phyloP scores from a whole-genome alignment of 2,113 vertebrate species.

The Theropithecus gelada region DNA sequence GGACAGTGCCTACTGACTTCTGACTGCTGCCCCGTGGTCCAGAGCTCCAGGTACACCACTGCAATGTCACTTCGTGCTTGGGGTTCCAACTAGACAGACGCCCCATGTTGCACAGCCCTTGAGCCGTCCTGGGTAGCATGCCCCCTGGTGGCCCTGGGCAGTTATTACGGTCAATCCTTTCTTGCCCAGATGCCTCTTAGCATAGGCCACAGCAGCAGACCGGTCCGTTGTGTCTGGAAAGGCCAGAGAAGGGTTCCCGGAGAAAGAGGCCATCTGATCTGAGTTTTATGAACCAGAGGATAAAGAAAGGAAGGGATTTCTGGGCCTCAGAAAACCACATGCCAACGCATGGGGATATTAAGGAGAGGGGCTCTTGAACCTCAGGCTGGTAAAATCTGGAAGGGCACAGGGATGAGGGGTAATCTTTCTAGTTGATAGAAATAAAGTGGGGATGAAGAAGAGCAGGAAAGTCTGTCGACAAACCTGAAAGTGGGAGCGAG shows the following conservation, averaged over 20 bases:
- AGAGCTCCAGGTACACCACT: not conserved
- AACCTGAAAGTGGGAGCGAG: not conserved
- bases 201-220: fast-evolving
- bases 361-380: not conserved
- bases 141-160: constrained; percentile 23
- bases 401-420: too few species aligned
- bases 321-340: not conserved
- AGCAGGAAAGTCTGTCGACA: not conserved
- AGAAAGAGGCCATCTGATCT: not conserved
- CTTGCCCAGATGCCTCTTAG: not conserved
- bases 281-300: not conserved
- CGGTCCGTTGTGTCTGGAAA: not conserved
- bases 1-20: not conserved
- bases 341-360: not conserved
- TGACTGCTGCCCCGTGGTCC: fast-evolving
- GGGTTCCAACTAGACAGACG: not conserved
- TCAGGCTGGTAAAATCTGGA: not conserved
- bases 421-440: not conserved
- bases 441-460: not conserved
- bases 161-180: not conserved
- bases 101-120: fast-evolving
- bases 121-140: not conserved
- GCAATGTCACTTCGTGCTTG: not conserved
- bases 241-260: not conserved
- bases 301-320: not conserved